Evolutionary conservation across 2,797 vertebrate genomes (phyloP).

Genomic region (Macrochelys suwanniensis): DNA sequence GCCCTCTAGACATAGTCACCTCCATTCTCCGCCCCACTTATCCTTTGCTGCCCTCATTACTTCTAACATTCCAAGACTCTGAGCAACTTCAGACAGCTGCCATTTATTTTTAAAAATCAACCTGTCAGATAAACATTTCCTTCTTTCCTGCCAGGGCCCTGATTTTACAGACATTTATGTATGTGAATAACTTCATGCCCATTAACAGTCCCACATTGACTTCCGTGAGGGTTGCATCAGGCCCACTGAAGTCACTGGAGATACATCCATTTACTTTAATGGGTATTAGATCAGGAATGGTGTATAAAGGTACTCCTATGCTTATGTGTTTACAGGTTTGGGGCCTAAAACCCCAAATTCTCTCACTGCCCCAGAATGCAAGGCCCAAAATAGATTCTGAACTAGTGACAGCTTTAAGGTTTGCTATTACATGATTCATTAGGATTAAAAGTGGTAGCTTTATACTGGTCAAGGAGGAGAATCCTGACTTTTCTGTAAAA

Average conservation of each 20-base stretch:
- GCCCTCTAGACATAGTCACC: slow-evolving; percentile 39
- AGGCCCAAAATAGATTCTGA: neutral
- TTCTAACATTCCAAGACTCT: neutral
- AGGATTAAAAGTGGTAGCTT: neutral
- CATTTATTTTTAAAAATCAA: neutral
- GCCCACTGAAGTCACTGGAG: rapidly evolving
- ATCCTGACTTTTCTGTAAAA: slow-evolving; percentile 19
- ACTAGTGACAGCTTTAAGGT: neutral
- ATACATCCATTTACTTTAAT: neutral
- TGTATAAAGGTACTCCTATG: neutral
- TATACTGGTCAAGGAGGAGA: rapidly evolving
- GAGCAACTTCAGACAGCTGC: neutral
- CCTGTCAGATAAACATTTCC: neutral
- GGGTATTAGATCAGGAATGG: neutral
- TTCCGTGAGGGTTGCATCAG: neutral
- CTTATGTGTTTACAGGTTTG: neutral
- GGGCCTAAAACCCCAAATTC: rapidly evolving
- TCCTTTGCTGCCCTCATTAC: neutral
- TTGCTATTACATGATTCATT: rapidly evolving
- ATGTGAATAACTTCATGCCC: neutral
- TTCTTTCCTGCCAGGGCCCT: neutral
- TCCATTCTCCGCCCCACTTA: slow-evolving; percentile 34
- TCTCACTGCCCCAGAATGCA: neutral
- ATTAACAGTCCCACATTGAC: neutral
- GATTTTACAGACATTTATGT: neutral